These are phyloP conservation scores for Lampris incognitus DNA, from an alignment of 2,113 vertebrate species.

Conservation along the genomic window DNA sequence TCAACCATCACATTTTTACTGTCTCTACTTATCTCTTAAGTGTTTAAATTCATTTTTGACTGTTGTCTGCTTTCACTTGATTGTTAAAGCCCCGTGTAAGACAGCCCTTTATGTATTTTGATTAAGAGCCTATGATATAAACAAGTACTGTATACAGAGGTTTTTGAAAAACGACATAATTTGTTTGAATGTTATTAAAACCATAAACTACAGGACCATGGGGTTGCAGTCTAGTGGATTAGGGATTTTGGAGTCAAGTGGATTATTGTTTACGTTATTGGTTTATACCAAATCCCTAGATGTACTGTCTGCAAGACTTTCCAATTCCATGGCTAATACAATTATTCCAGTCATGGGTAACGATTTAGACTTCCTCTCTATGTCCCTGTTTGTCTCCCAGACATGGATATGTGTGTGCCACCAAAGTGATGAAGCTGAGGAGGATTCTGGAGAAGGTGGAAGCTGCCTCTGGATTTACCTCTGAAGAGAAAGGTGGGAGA, in stretches of 20 bases:
- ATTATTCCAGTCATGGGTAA: background rate
- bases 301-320: background rate
- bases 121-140: too few species aligned
- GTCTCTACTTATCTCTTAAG: too few species aligned
- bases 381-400: conserved; percentile 71
- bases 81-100: too few species aligned
- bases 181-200: background rate
- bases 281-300: background rate
- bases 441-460: conserved; percentile 98
- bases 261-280: background rate
- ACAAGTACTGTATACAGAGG: too few species aligned
- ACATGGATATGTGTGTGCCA: conserved; percentile 98
- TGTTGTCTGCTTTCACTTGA: too few species aligned
- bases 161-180: too few species aligned
- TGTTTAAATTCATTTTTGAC: too few species aligned
- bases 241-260: background rate
- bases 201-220: background rate
- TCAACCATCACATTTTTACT: too few species aligned
- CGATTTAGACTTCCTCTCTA: background rate
- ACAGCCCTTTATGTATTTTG: too few species aligned
- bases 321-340: background rate
- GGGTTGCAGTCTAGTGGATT: background rate
- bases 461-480: conserved; percentile 98
- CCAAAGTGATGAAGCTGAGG: conserved; percentile 98
- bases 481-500: conserved; percentile 94